Evolutionary conservation across 2,797 vertebrate species (phyloP).

Genomic region (Chelidonichthys spinosus): DNA sequence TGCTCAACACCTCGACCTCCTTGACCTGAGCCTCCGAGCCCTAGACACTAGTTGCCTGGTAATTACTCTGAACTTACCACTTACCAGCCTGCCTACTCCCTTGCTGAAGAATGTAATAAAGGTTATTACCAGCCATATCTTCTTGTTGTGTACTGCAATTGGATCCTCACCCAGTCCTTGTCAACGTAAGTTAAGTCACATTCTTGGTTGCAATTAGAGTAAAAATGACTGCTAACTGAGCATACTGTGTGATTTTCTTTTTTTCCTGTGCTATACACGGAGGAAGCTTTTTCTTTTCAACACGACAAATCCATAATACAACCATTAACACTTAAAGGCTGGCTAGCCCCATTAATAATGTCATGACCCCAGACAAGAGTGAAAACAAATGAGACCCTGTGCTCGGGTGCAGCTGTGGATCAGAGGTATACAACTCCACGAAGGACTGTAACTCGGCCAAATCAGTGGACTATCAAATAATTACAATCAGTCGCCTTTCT

Average conservation of each 20-base stretch:
- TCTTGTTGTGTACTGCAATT: too few relatives aligned
- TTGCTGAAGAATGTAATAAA: too few relatives aligned
- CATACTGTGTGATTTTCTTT: slow-evolving; percentile 11
- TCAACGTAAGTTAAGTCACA: too few relatives aligned
- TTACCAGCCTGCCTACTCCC: too few relatives aligned
- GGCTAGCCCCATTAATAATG: slow-evolving; percentile 71
- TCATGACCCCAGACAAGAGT: slow-evolving; percentile 61
- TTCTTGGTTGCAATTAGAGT: too few relatives aligned
- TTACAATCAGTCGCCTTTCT: slow-evolving; percentile 59
- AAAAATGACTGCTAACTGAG: not conserved
- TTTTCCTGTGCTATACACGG: slow-evolving; percentile 45
- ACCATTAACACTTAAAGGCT: slow-evolving; percentile 55
- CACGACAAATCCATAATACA: slow-evolving; percentile 45
- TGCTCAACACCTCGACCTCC: too few relatives aligned
- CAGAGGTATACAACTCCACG: slow-evolving; percentile 51
- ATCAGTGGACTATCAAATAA: slow-evolving; percentile 71
- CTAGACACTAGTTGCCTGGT: too few relatives aligned
- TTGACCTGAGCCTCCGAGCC: too few relatives aligned
- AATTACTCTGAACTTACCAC: too few relatives aligned
- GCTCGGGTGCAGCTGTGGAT: slow-evolving; percentile 58
- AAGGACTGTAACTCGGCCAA: slow-evolving; percentile 67
- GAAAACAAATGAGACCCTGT: slow-evolving; percentile 75
- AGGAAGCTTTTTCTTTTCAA: slow-evolving; percentile 56
- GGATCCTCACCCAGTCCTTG: too few relatives aligned
- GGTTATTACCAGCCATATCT: too few relatives aligned